These are phyloP conservation scores for Leptinotarsa undecemlineata DNA, from an alignment of 1,140 invertebrate species.

Conservation along the genomic window DNA sequence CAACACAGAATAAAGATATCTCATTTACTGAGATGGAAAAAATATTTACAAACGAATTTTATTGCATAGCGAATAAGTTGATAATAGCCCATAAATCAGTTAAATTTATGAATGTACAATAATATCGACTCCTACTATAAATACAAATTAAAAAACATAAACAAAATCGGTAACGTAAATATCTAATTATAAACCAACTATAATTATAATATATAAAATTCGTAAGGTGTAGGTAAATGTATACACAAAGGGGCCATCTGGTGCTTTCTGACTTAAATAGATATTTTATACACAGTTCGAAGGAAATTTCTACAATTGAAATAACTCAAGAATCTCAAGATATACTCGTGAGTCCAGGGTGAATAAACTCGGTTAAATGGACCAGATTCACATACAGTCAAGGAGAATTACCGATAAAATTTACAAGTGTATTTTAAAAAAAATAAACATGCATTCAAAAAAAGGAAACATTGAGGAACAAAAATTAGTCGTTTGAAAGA, in stretches of 20 bases:
- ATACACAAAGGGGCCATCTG: slow-evolving; percentile 54
- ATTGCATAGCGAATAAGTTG: slow-evolving; percentile 36
- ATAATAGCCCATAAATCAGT: slow-evolving; percentile 26
- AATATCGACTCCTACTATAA: slow-evolving; percentile 35
- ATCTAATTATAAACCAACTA: slow-evolving; percentile 47
- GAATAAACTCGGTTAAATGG: background rate
- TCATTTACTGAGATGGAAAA: slow-evolving; percentile 4
- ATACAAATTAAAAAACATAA: slow-evolving; percentile 42
- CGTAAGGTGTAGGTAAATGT: slow-evolving; percentile 52
- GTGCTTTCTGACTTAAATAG: slow-evolving; percentile 50
- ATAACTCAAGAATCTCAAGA: slow-evolving; percentile 43
- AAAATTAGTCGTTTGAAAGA: too few relatives aligned
- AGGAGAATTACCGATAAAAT: too few relatives aligned
- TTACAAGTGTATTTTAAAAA: too few relatives aligned
- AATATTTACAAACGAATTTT: slow-evolving; percentile 32
- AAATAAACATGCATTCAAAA: too few relatives aligned
- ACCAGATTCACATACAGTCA: background rate
- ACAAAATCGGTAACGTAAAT: slow-evolving; percentile 42
- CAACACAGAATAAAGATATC: background rate
- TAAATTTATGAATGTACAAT: slow-evolving; percentile 22
- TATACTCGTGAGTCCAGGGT: slow-evolving; percentile 6
- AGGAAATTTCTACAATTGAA: slow-evolving; percentile 46
- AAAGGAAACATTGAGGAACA: too few relatives aligned
- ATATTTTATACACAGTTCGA: slow-evolving; percentile 53
- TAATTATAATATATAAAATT: slow-evolving; percentile 52